These are phyloP conservation scores for Rousettus madagascariensis DNA, from an alignment of 2,797 vertebrate species.

Conservation along the genomic window DNA sequence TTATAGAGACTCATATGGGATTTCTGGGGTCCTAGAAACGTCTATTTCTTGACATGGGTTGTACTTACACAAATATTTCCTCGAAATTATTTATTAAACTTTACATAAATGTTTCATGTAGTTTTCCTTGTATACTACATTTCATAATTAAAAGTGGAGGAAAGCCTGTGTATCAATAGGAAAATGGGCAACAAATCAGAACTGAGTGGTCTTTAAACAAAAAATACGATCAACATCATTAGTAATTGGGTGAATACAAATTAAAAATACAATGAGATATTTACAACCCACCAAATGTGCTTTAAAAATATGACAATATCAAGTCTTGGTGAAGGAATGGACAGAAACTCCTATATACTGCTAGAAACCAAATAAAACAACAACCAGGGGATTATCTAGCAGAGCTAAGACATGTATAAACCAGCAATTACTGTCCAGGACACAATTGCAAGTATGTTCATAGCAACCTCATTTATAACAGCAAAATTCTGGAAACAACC, in stretches of 20 bases:
- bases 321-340: background rate
- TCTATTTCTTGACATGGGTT: background rate
- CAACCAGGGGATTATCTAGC: background rate
- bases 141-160: slow-evolving; percentile 5
- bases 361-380: background rate
- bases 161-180: background rate
- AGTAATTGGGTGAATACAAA: background rate
- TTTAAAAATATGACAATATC: background rate
- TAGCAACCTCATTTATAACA: background rate
- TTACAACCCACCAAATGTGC: background rate
- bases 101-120: background rate
- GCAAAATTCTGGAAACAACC: background rate
- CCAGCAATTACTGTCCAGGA: background rate
- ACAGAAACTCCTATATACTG: background rate
- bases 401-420: background rate
- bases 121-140: background rate
- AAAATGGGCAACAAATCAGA: slow-evolving; percentile 29
- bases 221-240: background rate
- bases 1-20: background rate
- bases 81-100: background rate
- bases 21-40: background rate
- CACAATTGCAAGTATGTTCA: background rate
- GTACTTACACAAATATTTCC: background rate
- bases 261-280: background rate
- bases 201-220: background rate